Evolutionary conservation across 2,113 vertebrate species (phyloP), one percentile per base, ranked within the genome.

Genomic region (Melozone crissalis): DNA sequence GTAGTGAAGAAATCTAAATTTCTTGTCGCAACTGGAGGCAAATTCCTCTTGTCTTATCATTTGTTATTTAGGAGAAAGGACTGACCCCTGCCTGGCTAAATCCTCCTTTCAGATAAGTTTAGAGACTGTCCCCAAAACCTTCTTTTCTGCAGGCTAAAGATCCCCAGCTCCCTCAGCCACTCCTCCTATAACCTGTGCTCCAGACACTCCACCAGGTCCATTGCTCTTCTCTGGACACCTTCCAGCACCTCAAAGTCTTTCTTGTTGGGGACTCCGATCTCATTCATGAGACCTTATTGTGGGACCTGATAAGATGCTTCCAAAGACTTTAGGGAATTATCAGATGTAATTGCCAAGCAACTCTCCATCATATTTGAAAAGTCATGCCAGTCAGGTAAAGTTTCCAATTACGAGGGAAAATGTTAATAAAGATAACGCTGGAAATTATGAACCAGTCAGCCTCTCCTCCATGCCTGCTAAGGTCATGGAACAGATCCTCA

Each of bases 11-110:
- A 55, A 31, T 55, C 10, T 7, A 69, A 49, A 49, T 31, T 3
- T 41, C 41, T 31, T 71, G 15, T 9, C 55, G 4, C 22, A 68
- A 13, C 12, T 63, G 22, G 18, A 69, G 17, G 41, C 8, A 75
- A 43, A 68, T 43, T 47, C 12, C 21, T 47, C 39, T 22, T 44
- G 7, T 68, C 4, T 26, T 62, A 57, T 19, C 4, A 27, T 23
- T 90, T 90, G 12, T 31, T 49, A 37, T 54, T 77, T 20, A 39
- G 8, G 21, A 62, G 26, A 69, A 76, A 52, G 61, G 24, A 22
- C 21, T 0, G 0, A 68, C 11, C 8, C 3, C 11, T 0, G 0
- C 31, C 10, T 49, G 22, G 17, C 5, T 76, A 49, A 55, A 49
- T 3, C 20, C 3, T 47, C 10, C 10, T 55, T 55, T 87, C 30